Base-by-base conservation (phyloP, 2,888 invertebrate genomes). In the Apotomis turbidana region DNA sequence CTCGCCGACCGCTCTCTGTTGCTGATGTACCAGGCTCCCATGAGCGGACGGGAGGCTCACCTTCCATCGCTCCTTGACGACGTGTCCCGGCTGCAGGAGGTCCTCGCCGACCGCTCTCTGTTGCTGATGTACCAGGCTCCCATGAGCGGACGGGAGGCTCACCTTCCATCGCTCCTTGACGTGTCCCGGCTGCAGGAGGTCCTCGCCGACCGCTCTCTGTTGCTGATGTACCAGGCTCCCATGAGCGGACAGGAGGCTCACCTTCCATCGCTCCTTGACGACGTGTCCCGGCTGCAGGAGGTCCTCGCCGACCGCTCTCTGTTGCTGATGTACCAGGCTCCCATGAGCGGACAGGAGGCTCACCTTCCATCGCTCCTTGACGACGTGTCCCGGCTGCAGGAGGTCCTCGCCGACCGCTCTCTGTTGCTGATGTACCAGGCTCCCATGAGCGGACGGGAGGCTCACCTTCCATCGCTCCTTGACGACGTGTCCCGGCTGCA, bases 121-220 rank as follows among this genome's bases (percentile, higher is more conserved):
- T 10, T 10, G 9, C 3, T 49, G 9, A 49, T 9, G 57, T 38
- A 38, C 57, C 57, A 38, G 12, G 57, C 36, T 38, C 5, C 5
- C 58, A 41, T 41, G 27, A 27, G 58, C 0, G 5, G 9, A 6
- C 13, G n/a, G 27, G 4, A 15, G 57, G 4, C 95, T 93, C 85
- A 98, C 99, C 97, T 99, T 99, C 99, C 99, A 99, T 89, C 99
- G 94, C 87, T 99, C 99, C 93, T 99, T 99, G 85, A 99, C 98
- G 73, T 98, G 98, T 27, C 27, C 2, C 27, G 27, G 27, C 27
- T 15, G 15, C 15, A 15, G 15, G 0, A 15, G 15, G 15, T 15
- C 15, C 15, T 15, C 15, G 15, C 15, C 15, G 15, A 15, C 15
- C 27, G 27, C 27, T 3, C 44, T 3, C 44, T 6, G 49, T 10